A percentile compares a stretch with the other conserved stretches of the same genome.
Evolutionary conservation across 2,113 vertebrate genomes (phyloP).

Genomic region (Gyps fulvus): DNA sequence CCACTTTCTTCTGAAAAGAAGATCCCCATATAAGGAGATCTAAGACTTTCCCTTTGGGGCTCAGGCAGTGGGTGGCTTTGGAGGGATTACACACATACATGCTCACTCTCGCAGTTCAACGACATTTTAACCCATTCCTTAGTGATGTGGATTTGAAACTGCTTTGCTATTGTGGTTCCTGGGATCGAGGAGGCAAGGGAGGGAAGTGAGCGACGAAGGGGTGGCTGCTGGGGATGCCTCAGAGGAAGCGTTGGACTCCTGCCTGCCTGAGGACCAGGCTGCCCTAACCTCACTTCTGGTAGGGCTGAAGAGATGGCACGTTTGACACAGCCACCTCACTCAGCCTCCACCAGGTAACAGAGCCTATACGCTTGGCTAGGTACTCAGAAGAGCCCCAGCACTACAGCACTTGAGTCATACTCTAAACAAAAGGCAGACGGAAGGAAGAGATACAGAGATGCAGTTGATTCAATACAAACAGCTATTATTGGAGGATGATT

Average conservation of each 20-base stretch:
- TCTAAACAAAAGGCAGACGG: neutral
- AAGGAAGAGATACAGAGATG: neutral
- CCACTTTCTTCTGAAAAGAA: neutral
- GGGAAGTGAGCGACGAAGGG: fast-evolving
- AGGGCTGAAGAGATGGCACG: neutral
- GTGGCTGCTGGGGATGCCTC: neutral
- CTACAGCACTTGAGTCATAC: neutral
- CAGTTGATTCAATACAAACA: neutral
- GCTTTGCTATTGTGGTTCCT: neutral
- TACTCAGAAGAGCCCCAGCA: neutral
- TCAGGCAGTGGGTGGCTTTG: neutral
- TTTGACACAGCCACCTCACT: neutral
- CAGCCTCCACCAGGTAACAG: neutral
- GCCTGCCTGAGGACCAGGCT: neutral
- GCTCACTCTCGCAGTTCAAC: neutral
- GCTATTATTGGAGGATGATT: constrained; percentile 20
- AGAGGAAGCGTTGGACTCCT: fast-evolving
- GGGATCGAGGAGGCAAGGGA: fast-evolving
- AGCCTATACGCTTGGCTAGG: fast-evolving
- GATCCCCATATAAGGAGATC: constrained; percentile 46
- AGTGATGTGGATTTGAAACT: neutral
- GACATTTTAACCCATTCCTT: neutral
- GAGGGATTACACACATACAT: neutral
- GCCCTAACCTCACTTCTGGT: neutral
- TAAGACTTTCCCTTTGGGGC: neutral